These are phyloP conservation scores for Perizoma flavofasciatum DNA, from an alignment of 2,888 invertebrate species.

Conservation along the genomic window DNA sequence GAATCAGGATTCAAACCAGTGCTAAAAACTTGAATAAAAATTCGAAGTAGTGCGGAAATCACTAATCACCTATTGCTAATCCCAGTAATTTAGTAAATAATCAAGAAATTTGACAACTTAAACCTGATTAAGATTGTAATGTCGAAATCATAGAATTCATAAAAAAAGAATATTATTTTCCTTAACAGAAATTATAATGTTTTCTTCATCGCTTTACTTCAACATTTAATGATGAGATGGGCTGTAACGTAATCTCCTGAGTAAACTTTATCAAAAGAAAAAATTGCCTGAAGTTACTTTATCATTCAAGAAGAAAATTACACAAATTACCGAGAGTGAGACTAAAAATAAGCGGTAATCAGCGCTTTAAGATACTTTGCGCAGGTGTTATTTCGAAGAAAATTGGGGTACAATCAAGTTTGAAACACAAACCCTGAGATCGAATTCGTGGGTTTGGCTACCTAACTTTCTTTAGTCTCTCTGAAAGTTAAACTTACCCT, in stretches of 20 bases:
- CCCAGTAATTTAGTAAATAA: too few species aligned
- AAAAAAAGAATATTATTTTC: slow-evolving; percentile 3
- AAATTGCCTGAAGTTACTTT: slow-evolving; percentile 27
- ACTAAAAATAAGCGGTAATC: slow-evolving; percentile 24
- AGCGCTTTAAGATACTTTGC: slow-evolving; percentile 11
- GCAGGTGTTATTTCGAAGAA: slow-evolving; percentile 28
- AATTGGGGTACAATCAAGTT: slow-evolving; percentile 42
- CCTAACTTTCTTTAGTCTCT: slow-evolving; percentile 36
- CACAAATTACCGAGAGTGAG: slow-evolving; percentile 26
- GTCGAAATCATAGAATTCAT: not conserved
- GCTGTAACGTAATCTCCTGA: slow-evolving; percentile 28
- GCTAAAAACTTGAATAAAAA: too few species aligned
- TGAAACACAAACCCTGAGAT: slow-evolving; percentile 37
- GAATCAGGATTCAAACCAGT: too few species aligned
- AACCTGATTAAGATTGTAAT: too few species aligned
- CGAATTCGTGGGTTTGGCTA: slow-evolving; percentile 34
- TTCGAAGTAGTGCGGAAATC: too few species aligned
- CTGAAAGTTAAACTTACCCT: slow-evolving; percentile 39
- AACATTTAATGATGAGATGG: slow-evolving; percentile 27
- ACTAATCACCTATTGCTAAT: too few species aligned
- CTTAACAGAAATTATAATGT: slow-evolving; percentile 10
- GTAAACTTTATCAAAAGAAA: slow-evolving; percentile 33
- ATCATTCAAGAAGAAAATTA: slow-evolving; percentile 32
- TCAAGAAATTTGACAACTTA: too few species aligned
- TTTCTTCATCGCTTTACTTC: slow-evolving; percentile 15